phyloP scores from a whole-genome alignment of 2,888 invertebrate genomes.

The Choreutis nemorana region DNA sequence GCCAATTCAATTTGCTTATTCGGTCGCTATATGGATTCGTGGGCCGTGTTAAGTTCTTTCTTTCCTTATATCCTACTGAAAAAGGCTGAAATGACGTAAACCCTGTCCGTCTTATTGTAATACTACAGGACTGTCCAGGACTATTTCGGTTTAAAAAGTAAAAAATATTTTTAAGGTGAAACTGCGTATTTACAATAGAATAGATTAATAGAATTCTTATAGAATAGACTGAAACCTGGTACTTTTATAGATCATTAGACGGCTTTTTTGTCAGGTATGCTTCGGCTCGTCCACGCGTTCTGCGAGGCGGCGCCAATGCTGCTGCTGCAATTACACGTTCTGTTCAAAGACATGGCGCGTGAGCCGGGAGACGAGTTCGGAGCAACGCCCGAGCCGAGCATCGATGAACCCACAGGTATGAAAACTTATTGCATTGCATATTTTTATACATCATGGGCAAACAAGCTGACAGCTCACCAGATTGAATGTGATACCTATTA shows the following conservation, averaged over 20 bases:
- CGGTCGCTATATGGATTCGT: too few species aligned
- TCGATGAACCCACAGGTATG: constrained; percentile 44
- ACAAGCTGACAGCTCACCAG: too few species aligned
- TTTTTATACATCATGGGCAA: too few species aligned
- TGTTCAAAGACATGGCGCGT: constrained; percentile 56
- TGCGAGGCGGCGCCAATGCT: constrained; percentile 90
- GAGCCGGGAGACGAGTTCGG: constrained; percentile 28
- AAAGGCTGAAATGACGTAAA: too few species aligned
- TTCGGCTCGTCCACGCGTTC: constrained; percentile 86
- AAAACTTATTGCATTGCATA: not conserved
- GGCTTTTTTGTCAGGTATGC: constrained; percentile 63
- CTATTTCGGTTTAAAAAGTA: not conserved
- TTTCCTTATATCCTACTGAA: too few species aligned
- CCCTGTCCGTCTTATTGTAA: too few species aligned
- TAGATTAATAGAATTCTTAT: not conserved
- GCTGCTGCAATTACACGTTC: constrained; percentile 79
- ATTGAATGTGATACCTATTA: too few species aligned
- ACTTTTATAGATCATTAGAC: not conserved
- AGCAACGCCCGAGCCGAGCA: constrained; percentile 34
- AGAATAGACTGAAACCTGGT: not conserved
- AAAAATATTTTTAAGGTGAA: not conserved
- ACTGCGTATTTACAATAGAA: not conserved
- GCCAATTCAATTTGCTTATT: too few species aligned
- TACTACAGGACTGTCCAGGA: too few species aligned
- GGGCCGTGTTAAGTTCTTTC: too few species aligned